These are phyloP conservation scores for Drosophila mulleri DNA, from an alignment of 2,888 invertebrate genomes.

Conservation along the genomic window DNA sequence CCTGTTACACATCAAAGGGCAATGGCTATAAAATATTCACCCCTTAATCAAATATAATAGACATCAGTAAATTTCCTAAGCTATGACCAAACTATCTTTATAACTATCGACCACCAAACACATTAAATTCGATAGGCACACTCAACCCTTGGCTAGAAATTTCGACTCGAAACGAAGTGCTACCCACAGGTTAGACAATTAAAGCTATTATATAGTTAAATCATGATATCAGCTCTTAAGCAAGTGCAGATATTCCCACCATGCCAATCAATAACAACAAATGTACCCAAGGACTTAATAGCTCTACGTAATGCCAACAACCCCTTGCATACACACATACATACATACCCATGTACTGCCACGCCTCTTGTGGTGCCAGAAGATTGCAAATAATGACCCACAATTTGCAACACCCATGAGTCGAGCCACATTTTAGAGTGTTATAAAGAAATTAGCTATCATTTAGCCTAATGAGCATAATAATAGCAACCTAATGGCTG, in stretches of 20 bases:
- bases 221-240: neutral
- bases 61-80: neutral
- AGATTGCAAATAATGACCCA: conserved; percentile 53
- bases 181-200: conserved; percentile 9
- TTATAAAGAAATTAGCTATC: conserved; percentile 77
- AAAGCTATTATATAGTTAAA: conserved; percentile 19
- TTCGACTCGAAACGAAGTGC: neutral
- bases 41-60: neutral
- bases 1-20: neutral
- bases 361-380: conserved; percentile 6
- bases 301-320: conserved; percentile 17
- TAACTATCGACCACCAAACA: neutral
- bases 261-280: conserved; percentile 46
- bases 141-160: neutral
- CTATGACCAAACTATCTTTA: neutral
- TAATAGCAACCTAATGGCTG: conserved; percentile 72
- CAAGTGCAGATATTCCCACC: conserved; percentile 47
- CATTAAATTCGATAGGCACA: neutral
- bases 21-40: neutral
- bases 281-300: conserved; percentile 35
- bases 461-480: conserved; percentile 76
- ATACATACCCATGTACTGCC: neutral
- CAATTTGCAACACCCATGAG: conserved; percentile 61
- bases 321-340: conserved; percentile 12
- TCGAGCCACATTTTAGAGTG: conserved; percentile 67